Evolutionary conservation across 2,888 invertebrate species (phyloP).

Genomic region (Acrobasis repandana): DNA sequence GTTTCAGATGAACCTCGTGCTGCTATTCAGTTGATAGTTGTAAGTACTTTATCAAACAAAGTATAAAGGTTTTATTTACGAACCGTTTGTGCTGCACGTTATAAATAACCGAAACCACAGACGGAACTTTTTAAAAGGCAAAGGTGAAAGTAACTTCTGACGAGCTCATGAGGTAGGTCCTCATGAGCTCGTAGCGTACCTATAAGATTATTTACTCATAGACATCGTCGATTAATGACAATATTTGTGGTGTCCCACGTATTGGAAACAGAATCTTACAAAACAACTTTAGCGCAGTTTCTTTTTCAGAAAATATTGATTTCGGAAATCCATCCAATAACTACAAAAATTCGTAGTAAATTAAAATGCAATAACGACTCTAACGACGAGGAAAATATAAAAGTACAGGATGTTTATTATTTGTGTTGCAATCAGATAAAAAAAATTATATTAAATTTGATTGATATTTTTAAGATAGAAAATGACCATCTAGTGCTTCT

Average conservation of each 20-base stretch:
- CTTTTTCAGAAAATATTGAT: conserved; percentile 56
- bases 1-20: conserved; percentile 4
- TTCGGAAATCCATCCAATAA: conserved; percentile 53
- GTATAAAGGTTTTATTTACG: no score
- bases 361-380: conserved; percentile 38
- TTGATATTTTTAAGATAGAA: conserved; percentile 69
- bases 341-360: conserved; percentile 49
- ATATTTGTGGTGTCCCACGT: no score
- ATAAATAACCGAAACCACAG: no score
- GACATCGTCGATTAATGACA: no score
- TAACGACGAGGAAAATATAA: conserved; percentile 37
- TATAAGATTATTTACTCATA: no score
- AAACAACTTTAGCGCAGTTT: background rate
- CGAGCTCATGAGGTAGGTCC: no score
- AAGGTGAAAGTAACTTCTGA: no score
- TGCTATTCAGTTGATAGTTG: conserved; percentile 10
- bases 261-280: no score
- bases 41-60: background rate
- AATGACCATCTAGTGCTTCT: conserved; percentile 44
- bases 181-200: no score
- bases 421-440: conserved; percentile 70
- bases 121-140: no score
- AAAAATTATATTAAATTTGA: conserved; percentile 61
- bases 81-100: no score
- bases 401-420: conserved; percentile 56